These are phyloP conservation scores for Isaurus tuberculatus DNA, from an alignment of 92 coral and sea anemone genomes.

Conservation along the genomic window DNA sequence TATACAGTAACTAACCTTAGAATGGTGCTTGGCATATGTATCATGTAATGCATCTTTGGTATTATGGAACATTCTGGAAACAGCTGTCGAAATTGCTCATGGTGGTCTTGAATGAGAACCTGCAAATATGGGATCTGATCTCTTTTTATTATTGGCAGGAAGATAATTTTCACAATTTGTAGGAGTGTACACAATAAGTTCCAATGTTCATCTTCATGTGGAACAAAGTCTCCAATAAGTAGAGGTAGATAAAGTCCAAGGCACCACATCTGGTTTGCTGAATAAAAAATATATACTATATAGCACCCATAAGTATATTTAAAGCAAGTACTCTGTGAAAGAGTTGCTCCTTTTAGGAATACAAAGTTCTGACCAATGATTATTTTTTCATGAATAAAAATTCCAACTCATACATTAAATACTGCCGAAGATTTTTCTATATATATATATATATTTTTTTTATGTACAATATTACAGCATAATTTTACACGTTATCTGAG, in stretches of 20 bases:
- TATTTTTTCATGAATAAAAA: background rate
- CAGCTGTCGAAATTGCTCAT: background rate
- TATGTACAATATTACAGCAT: background rate
- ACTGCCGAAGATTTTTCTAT: background rate
- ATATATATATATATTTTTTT: no score
- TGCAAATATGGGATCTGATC: background rate
- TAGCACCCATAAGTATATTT: background rate
- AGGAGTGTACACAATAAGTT: background rate
- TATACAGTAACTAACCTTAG: slow-evolving; percentile 14
- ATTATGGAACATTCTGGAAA: background rate
- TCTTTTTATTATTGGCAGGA: background rate
- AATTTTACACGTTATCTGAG: background rate
- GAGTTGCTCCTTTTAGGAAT: background rate
- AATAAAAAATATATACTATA: slow-evolving; percentile 8
- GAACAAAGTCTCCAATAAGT: background rate
- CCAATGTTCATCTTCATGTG: slow-evolving; percentile 7
- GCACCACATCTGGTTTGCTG: slow-evolving; percentile 22
- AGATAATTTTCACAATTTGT: background rate
- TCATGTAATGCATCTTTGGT: slow-evolving; percentile 5
- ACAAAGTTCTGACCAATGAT: background rate
- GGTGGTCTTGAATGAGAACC: background rate
- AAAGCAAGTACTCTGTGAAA: background rate
- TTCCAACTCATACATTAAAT: background rate
- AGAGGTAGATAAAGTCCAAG: slow-evolving; percentile 1
- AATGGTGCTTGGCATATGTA: slow-evolving; percentile 33